These are phyloP conservation scores for Pseudochirops corinnae DNA, from an alignment of 2,797 vertebrate genomes.

Conservation along the genomic window DNA sequence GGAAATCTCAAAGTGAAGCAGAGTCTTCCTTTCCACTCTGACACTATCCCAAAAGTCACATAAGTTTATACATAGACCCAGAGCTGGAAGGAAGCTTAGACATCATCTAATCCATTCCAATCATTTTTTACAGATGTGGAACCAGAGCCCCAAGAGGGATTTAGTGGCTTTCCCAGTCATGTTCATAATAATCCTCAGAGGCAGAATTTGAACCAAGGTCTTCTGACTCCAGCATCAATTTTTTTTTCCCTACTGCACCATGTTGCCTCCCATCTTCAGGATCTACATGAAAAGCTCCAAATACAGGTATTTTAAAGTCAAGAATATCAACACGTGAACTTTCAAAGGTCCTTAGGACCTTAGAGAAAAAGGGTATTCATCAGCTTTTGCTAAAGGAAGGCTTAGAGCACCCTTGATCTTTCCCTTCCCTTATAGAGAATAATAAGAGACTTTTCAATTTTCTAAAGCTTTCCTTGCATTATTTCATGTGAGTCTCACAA, in stretches of 20 bases:
- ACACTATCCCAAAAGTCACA: slow-evolving; percentile 12
- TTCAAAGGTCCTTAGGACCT: not conserved
- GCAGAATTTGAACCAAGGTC: not conserved
- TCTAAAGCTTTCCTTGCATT: not conserved
- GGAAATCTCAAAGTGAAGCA: not conserved
- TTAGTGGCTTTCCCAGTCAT: not conserved
- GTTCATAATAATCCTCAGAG: not conserved
- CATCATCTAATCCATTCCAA: not conserved
- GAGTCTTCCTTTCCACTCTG: not conserved
- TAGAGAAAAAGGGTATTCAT: not conserved
- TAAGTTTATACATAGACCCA: not conserved
- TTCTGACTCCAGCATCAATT: not conserved
- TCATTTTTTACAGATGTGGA: slow-evolving; percentile 13
- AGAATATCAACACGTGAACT: not conserved
- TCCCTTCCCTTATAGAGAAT: not conserved
- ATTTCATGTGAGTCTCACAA: not conserved
- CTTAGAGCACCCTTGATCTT: not conserved
- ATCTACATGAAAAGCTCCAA: not conserved
- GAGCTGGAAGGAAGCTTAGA: not conserved
- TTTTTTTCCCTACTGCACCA: not conserved
- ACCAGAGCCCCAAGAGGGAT: not conserved
- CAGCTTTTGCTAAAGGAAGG: not conserved
- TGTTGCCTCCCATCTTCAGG: fast-evolving
- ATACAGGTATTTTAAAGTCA: not conserved
- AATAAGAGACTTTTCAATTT: not conserved